A percentile compares a stretch with the other conserved stretches of the same genome.
phyloP scores from a whole-genome alignment of 2,113 vertebrate genomes.

The Tor tambroides region DNA sequence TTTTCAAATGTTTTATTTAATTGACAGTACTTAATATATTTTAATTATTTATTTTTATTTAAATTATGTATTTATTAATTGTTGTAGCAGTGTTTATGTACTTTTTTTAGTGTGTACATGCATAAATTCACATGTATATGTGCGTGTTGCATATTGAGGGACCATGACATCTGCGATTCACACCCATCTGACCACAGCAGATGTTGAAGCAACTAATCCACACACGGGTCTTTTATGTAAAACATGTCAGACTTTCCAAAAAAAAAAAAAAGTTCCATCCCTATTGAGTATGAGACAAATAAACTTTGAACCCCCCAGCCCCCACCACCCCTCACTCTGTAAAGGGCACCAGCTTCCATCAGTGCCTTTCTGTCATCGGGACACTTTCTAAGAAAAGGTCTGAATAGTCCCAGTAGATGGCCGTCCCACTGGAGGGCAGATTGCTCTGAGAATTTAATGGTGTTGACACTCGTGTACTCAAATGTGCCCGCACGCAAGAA shows the following conservation, averaged over 20 bases:
- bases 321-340: neutral
- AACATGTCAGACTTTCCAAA: neutral
- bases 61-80: neutral
- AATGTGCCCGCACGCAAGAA: conserved; percentile 1
- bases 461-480: conserved; percentile 24
- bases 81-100: neutral
- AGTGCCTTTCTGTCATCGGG: conserved; percentile 29
- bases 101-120: neutral
- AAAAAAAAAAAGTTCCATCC: neutral
- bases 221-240: conserved; percentile 10
- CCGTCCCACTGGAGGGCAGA: neutral
- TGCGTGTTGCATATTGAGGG: conserved; percentile 1
- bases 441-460: conserved; percentile 39
- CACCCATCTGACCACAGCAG: conserved; percentile 27
- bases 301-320: neutral
- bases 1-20: neutral
- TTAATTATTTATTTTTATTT: neutral
- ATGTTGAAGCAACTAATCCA: conserved; percentile 44
- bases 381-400: conserved; percentile 52
- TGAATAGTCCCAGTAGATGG: neutral
- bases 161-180: neutral
- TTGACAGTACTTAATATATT: neutral
- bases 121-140: neutral
- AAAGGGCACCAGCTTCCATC: conserved; percentile 31
- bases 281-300: neutral